These are phyloP conservation scores for Arbacia lixula DNA, from an alignment of 53 echinoderm and acorn worm species.

Conservation along the genomic window DNA sequence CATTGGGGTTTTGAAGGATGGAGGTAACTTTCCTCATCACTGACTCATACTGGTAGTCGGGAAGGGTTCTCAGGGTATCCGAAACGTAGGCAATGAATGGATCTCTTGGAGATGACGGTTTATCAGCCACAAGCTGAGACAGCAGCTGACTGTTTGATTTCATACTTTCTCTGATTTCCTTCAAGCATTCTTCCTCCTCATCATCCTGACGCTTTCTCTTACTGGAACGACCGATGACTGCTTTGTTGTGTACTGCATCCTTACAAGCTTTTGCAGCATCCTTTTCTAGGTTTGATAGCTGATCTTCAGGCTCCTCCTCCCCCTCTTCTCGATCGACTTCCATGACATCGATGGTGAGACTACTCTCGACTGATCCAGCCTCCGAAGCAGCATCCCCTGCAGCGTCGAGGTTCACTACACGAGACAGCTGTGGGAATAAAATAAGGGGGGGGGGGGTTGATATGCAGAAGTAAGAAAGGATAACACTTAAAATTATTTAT, in stretches of 20 bases:
- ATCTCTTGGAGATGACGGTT: constrained; percentile 20
- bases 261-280: constrained; percentile 13
- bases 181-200: constrained; percentile 24
- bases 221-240: not conserved
- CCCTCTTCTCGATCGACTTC: constrained; percentile 9
- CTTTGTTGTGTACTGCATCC: constrained; percentile 13
- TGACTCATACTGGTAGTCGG: constrained; percentile 25
- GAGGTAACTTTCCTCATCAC: constrained; percentile 27
- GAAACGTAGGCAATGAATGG: constrained; percentile 30
- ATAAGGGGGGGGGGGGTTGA: too few species aligned
- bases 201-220: constrained; percentile 17
- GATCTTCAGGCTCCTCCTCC: not conserved
- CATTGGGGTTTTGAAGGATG: constrained; percentile 18
- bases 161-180: constrained; percentile 18
- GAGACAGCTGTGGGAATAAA: constrained; percentile 9
- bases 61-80: constrained; percentile 19
- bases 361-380: constrained; percentile 5
- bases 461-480: too few species aligned
- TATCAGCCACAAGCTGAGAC: constrained; percentile 1
- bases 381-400: not conserved
- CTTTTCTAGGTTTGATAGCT: constrained; percentile 13
- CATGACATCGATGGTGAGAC: not conserved
- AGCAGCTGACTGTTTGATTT: constrained; percentile 22
- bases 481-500: too few species aligned
- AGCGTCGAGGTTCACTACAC: not conserved